Base-by-base conservation (phyloP, 2,888 invertebrate genomes). In the Hemithea aestivaria region DNA sequence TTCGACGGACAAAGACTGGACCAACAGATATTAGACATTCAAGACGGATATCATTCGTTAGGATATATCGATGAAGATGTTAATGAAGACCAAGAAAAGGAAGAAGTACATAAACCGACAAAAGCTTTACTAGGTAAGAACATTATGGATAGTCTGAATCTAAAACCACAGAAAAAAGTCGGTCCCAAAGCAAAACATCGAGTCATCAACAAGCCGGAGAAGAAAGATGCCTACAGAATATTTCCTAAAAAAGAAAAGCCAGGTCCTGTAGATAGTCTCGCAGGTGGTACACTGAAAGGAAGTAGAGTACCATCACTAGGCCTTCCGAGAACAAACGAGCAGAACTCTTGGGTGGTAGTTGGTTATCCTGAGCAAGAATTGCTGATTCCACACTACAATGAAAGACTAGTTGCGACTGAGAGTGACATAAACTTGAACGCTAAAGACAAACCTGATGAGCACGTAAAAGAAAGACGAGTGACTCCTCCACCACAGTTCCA, bases 401-500 rank as follows among this genome's bases (percentile, higher is more conserved):
- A 87, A 65, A 72, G 85, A 40, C 62, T 82, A 1, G 53, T 87
- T 6, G 79, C 45, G 24, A 59, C 66, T 9, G 74, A 77, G 28
- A 71, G 53, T 10, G 73, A 76, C 6, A 41, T 56, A 7, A 68
- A 75, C 38, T 28, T 62, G 20, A 70, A 66, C 41, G 42, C 45
- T 8, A 81, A 73, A 53, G 66, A 69, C 6, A 62, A 62, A 40
- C 24, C 45, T 16, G 63, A 66, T 10, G 67, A 71, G 34, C 59
- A 62, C 26, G 46, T 68, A 6, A 79, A 73, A 58, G 71, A 73
- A 44, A 67, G 61, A 30, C 60, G 73, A 41, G 58, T 87, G 0
- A 85, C 87, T 20, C 87, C 88, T 31, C 88, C 88, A 4, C 83
- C 70, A 6, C 77, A 87, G 42, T 88, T 88, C 42, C 85, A 87